phyloP scores from a whole-genome alignment of 1,140 invertebrate genomes.

The Drosophila pseudoananassae region DNA sequence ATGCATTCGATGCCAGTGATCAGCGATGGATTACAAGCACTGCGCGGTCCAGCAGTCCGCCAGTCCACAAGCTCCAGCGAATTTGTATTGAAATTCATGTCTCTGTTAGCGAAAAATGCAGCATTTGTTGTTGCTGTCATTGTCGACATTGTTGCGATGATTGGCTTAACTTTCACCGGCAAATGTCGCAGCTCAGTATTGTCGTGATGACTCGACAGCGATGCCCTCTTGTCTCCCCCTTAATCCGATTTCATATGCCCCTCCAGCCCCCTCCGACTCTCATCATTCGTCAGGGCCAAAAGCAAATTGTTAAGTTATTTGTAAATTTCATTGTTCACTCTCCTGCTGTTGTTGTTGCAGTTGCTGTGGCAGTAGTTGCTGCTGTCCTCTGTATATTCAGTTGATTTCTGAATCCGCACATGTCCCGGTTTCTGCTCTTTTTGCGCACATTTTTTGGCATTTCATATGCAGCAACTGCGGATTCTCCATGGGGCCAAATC shows the following conservation, averaged over 20 bases:
- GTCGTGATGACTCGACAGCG: slow-evolving; percentile 47
- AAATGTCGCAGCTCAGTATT: slow-evolving; percentile 42
- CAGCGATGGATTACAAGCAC: slow-evolving; percentile 47
- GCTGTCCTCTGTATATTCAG: slow-evolving; percentile 36
- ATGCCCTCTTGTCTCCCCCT: slow-evolving; percentile 3
- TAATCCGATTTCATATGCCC: slow-evolving; percentile 4
- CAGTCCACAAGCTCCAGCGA: slow-evolving; percentile 10
- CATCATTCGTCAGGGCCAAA: slow-evolving; percentile 61
- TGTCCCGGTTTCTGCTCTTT: slow-evolving; percentile 20
- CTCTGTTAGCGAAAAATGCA: slow-evolving; percentile 64
- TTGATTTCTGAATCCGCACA: slow-evolving; percentile 31
- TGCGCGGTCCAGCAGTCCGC: neutral
- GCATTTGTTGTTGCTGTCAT: slow-evolving; percentile 47
- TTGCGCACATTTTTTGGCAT: slow-evolving; percentile 37
- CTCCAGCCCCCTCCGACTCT: slow-evolving; percentile 11
- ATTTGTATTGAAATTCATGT: slow-evolving; percentile 75
- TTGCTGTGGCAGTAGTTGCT: slow-evolving; percentile 1
- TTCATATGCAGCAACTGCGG: slow-evolving; percentile 56
- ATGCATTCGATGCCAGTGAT: slow-evolving; percentile 44
- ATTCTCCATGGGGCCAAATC: slow-evolving; percentile 65
- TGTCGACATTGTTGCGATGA: slow-evolving; percentile 66
- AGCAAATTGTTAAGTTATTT: slow-evolving; percentile 80
- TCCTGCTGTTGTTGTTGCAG: neutral
- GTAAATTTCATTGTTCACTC: slow-evolving; percentile 67
- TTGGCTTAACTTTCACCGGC: slow-evolving; percentile 75